Base-by-base conservation (phyloP, 2,797 vertebrate genomes). In the Bovichtus diacanthus region DNA sequence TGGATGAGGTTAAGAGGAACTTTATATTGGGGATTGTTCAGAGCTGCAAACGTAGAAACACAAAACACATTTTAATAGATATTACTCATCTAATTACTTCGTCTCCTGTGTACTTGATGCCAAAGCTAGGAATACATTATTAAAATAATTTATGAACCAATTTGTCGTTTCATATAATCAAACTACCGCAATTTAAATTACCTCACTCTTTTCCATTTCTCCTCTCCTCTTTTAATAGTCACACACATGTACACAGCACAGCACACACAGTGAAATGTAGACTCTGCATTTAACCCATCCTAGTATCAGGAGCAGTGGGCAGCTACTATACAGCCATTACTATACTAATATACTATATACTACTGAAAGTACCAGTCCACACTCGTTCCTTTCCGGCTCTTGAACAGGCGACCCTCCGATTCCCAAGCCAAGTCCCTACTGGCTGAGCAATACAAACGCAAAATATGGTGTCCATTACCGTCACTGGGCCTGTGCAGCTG, bases 1-100 rank as follows among this genome's bases (percentile, higher is more conserved):
- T 95, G 92, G 77, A 98, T 86, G 50, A 99, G 94, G 46, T 96
- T 95, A 64, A 84, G 80, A 2, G 97, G 97, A 81, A 99, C 96
- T 92, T 91, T 95, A 80, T 97, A 97, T 1, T 93, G 91, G 25
- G 95, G 95, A 86, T 97, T 97, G 80, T 94, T 95, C 80, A 80
- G 92, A 3, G 97, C 98, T 99, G 94, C 31, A 86, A 47, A 85
- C 80, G 18, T 75, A 79, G 62, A 61, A 27, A 79, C 47, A 76
- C 9, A 56, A 62, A 29, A 67, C 3, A 74, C 1, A 43, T 49
- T 56, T 9, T 11, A 44, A 23, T 16, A 34, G 2, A 72, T 13
- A 23, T 34, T 2, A 29, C 11, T 44, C 1, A 31, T 36, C n/a
- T 27, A 9, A 36, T 16, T 49, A 21, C 8, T 27, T 25, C 9